Base-by-base conservation (phyloP, 1,140 invertebrate species). In the Dendroctonus valens region DNA sequence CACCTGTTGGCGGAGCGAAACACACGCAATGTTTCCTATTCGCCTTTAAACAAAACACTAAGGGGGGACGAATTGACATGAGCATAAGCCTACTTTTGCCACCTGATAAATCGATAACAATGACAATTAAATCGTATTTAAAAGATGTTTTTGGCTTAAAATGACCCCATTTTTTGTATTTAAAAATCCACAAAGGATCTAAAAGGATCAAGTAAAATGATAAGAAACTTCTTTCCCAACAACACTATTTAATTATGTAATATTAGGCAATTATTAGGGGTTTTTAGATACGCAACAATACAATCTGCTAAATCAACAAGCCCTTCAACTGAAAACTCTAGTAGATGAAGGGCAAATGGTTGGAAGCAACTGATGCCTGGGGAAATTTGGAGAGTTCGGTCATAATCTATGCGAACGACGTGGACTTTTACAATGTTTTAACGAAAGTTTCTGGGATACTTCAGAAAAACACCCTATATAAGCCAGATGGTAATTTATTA, bases 361-460 rank as follows among this genome's bases (percentile, higher is more conserved):
- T 53, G 0, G 49, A 75, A 50, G 89, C 91, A 0, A 91, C 90
- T 0, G 37, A 70, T 0, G 78, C 85, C 41, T 93, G 89, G 89
- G 72, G 78, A 37, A 39, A 67, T 0, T 87, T 89, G 0, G 88
- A 93, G 79, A 39, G 41, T 6, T 80, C 86, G 0, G 82, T 91
- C 59, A 63, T 82, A 5, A 6, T 67, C 5, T 76, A 78, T 11
- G 87, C 90, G 0, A 79, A 83, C 51, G 83, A 82, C 38, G 86
- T 93, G 7, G 88, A 92, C 73, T 92, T 92, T 73, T 94, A 94
- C 71, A 92, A 94, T 74, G 88, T 94, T 67, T 75, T 92, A 7
- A 84, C 81, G 26, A 41, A 48, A 57, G 37, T 26, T 3, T 26
- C 26, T 1, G 26, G 26, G 3, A 46, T 44, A 8, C 14, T 52